A percentile compares a stretch with the other conserved stretches of the same genome.
These are phyloP conservation scores for Coleophora flavipennella DNA, from an alignment of 2,888 invertebrate genomes.

Conservation along the genomic window DNA sequence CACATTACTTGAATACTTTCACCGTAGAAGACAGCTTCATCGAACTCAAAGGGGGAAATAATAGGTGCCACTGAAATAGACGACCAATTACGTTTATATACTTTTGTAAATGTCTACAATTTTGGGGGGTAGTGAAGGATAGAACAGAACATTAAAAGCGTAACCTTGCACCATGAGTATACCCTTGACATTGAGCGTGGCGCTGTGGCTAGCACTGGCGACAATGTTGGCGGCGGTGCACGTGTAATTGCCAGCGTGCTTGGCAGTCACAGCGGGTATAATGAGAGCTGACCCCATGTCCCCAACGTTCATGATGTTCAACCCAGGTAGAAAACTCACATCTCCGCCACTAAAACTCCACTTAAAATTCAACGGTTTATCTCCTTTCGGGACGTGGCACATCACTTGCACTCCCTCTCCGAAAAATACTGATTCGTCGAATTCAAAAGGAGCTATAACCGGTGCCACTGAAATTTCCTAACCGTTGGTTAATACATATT, in stretches of 20 bases:
- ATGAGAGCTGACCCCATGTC: constrained; percentile 77
- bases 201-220: constrained; percentile 72
- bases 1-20: constrained; percentile 74
- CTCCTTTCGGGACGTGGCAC: constrained; percentile 78
- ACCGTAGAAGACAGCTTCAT: constrained; percentile 69
- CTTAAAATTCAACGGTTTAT: constrained; percentile 80
- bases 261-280: constrained; percentile 79
- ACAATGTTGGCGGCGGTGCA: constrained; percentile 77
- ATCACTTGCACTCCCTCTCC: constrained; percentile 73
- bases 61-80: constrained; percentile 72
- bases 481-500: constrained; percentile 5
- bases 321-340: constrained; percentile 70
- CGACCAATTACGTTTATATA: constrained; percentile 15
- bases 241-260: constrained; percentile 79
- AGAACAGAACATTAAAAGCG: constrained; percentile 41
- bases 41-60: constrained; percentile 74
- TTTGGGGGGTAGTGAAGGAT: constrained; percentile 13
- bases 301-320: constrained; percentile 76
- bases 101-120: constrained; percentile 8
- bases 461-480: constrained; percentile 69
- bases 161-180: constrained; percentile 38
- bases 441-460: constrained; percentile 74
- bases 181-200: constrained; percentile 78
- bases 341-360: constrained; percentile 81
- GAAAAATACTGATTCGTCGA: constrained; percentile 68